These are phyloP conservation scores for Clistopyga incitator DNA, from an alignment of 2,888 invertebrate species.

Conservation along the genomic window DNA sequence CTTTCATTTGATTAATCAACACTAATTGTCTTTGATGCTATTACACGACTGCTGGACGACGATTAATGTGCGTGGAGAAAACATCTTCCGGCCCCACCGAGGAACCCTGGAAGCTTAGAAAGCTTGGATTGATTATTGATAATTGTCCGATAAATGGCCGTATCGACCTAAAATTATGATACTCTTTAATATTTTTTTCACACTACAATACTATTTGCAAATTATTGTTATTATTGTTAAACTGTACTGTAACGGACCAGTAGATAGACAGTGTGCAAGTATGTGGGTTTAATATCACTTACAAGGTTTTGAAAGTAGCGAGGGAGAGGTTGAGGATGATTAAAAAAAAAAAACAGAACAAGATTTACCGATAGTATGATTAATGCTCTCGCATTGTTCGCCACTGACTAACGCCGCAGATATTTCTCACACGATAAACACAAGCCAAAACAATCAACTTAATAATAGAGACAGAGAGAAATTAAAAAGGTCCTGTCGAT, in stretches of 20 bases:
- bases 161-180: neutral
- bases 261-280: constrained; percentile 22
- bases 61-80: constrained; percentile 1
- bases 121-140: constrained; percentile 1
- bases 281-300: constrained; percentile 42
- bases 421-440: neutral
- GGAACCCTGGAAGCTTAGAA: neutral
- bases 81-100: neutral
- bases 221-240: neutral
- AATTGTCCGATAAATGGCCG: neutral
- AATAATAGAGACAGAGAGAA: constrained; percentile 14
- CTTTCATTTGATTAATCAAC: constrained; percentile 7
- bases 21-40: neutral
- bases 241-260: neutral
- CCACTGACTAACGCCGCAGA: constrained; percentile 30
- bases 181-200: neutral
- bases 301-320: constrained; percentile 76
- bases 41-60: neutral
- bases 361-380: constrained; percentile 25
- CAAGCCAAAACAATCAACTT: neutral
- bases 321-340: constrained; percentile 40
- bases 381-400: constrained; percentile 19
- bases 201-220: neutral
- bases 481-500: neutral
- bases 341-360: neutral